A percentile compares a stretch with the other conserved stretches of the same genome.
phyloP scores from a whole-genome alignment of 2,113 vertebrate genomes.

The Phycodurus eques region DNA sequence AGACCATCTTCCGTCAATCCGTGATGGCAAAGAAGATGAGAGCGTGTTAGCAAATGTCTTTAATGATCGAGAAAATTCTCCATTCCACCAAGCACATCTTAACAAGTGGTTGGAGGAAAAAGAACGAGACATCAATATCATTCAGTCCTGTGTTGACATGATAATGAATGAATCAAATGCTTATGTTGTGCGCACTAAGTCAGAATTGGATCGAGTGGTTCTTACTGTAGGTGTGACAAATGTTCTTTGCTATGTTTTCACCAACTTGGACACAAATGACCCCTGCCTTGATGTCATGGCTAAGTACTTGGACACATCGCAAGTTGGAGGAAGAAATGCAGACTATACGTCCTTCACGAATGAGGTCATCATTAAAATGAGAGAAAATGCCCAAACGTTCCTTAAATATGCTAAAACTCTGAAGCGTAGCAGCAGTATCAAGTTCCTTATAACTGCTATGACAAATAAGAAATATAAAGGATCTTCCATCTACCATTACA shows the following conservation, averaged over 20 bases:
- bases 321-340: not conserved
- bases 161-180: not conserved
- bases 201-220: conserved; percentile 1
- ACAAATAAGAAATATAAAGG: conserved; percentile 1
- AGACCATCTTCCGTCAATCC: not conserved
- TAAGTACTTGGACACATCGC: not conserved
- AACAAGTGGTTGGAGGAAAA: not conserved
- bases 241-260: conserved; percentile 3
- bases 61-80: not conserved
- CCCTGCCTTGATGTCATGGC: not conserved
- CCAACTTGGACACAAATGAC: not conserved
- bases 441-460: not conserved
- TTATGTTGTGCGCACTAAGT: not conserved
- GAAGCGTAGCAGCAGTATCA: not conserved
- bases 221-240: not conserved
- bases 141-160: not conserved
- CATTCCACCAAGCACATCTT: not conserved
- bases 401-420: not conserved
- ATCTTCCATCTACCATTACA: conserved; percentile 4
- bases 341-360: not conserved
- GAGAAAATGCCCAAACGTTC: not conserved
- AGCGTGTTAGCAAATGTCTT: not conserved
- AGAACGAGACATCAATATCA: not conserved
- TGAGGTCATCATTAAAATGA: not conserved
- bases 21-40: not conserved